Conservation (phyloP, 1,140 invertebrate species). For the Battus philenor region DNA sequence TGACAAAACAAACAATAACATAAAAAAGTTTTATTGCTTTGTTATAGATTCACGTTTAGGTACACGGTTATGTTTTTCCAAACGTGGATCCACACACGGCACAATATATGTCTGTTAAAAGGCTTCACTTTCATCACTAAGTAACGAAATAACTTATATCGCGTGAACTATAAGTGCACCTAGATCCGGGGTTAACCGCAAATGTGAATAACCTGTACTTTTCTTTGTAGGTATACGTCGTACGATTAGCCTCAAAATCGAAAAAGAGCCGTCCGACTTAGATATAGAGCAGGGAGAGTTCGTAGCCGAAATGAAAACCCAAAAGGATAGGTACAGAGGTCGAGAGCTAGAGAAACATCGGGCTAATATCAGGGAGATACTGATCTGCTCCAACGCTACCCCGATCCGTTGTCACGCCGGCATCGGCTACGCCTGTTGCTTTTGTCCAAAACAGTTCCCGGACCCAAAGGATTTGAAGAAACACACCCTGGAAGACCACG, state of each 20-base stretch:
- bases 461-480: conserved; percentile 29
- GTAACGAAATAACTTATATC: no score
- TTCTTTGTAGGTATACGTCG: conserved; percentile 20
- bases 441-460: conserved; percentile 23
- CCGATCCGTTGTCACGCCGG: conserved; percentile 28
- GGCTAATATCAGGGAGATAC: conserved; percentile 31
- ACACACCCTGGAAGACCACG: conserved; percentile 29
- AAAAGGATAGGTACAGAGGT: conserved; percentile 27
- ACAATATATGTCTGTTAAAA: no score
- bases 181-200: no score
- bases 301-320: neutral
- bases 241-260: conserved; percentile 1
- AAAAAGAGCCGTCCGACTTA: neutral
- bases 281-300: neutral
- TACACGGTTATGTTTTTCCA: no score
- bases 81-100: no score
- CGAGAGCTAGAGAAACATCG: conserved; percentile 25
- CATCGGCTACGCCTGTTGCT: conserved; percentile 33
- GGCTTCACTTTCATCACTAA: no score
- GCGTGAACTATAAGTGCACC: no score
- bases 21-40: no score
- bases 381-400: conserved; percentile 28
- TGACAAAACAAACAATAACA: no score
- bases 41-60: no score
- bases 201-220: conserved; percentile 14